Evolutionary conservation across 2,888 invertebrate genomes (phyloP), one percentile per base, ranked within the genome.

Genomic region (Drosophila aldrichi): DNA sequence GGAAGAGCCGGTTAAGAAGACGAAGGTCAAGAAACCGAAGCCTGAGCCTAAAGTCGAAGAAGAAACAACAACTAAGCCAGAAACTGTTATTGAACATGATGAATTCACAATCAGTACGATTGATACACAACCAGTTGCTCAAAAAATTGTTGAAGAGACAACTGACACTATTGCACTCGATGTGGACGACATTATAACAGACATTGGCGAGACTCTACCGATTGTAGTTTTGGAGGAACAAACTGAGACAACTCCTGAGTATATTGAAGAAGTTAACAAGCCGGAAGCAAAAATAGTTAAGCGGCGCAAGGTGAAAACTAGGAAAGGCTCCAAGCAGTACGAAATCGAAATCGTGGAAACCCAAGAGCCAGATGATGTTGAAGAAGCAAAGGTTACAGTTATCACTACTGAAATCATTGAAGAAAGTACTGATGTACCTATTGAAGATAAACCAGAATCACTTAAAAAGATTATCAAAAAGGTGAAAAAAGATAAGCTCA

Each of bases 261-360:
- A 65, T n/a, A 18, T 80, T 25, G 80, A 85, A 70, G 80, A 91
- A 36, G 85, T 91, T 7, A 75, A 83, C 38, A 67, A 82, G 7
- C 67, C 80, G 22, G 81, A 81, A 29, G 90, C 90, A 65, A 92
- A 92, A 51, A 92, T 90, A 4, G 92, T 91, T 0, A 94, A 93
- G 4, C 94, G 93, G 68, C 93, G 93, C 1, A 91, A 92, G 4
- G 92, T 94, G 1, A 94, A 93, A 76, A 93, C 93, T 59, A 92
- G 90, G 66, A 93, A 92, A 56, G 94, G 93, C 2, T 86, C 88
- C 0, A 93, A 94, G 56, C 88, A 93, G 70, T 94, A 94, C 77
- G 90, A 93, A 10, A 94, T 94, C 1, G 93, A 93, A 73, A 89
- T 92, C n/a, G 91, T 93, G 3, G 94, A 94, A 7, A 88, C 93